Evolutionary conservation across 2,113 vertebrate genomes (phyloP).

Genomic region (Paradisaea rubra): DNA sequence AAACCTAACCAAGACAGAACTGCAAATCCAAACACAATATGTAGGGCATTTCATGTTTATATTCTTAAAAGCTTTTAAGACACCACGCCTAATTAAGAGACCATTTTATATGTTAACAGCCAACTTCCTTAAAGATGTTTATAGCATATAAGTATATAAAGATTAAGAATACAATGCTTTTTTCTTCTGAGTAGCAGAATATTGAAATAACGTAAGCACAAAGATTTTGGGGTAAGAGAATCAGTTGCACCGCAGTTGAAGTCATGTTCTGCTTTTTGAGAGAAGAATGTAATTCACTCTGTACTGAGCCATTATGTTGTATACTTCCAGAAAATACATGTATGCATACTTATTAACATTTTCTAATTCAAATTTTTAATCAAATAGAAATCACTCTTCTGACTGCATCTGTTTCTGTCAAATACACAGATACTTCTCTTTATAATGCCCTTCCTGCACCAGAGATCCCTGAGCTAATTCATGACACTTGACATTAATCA

Average conservation of each 20-base stretch:
- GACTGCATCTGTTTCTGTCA: slow-evolving; percentile 17
- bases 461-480: slow-evolving; percentile 57
- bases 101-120: background rate
- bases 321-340: background rate
- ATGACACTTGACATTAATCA: slow-evolving; percentile 68
- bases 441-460: slow-evolving; percentile 6
- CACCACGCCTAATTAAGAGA: background rate
- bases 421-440: background rate
- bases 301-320: background rate
- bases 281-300: background rate
- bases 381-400: background rate
- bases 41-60: background rate
- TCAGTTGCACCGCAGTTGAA: background rate
- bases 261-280: background rate
- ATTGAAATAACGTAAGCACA: background rate
- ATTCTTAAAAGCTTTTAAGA: background rate
- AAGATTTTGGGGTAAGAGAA: background rate
- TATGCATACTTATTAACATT: background rate
- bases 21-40: background rate
- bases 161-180: background rate
- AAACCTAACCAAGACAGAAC: slow-evolving; percentile 15
- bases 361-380: slow-evolving; percentile 26
- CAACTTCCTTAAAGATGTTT: background rate
- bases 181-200: background rate
- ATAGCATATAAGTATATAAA: background rate